These are phyloP conservation scores for Pachydiplax longipennis DNA, from an alignment of 2,888 invertebrate species.

Conservation along the genomic window DNA sequence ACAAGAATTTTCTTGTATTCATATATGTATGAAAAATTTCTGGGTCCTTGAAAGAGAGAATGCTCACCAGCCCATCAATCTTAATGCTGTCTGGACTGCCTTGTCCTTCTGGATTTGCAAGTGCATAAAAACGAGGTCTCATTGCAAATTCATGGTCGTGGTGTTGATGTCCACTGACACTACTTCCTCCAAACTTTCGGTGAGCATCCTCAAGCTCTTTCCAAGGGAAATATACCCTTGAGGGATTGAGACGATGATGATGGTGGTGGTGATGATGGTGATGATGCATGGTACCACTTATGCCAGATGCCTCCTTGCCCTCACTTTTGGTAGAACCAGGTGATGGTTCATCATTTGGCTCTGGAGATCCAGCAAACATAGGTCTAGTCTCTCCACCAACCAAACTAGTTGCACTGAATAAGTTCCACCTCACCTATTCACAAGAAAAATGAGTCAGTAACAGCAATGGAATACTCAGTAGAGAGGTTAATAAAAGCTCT, in stretches of 20 bases:
- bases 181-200: conserved; percentile 62
- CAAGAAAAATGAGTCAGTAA: neutral
- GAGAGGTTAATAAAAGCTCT: neutral
- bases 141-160: conserved; percentile 73
- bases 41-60: neutral
- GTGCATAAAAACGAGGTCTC: conserved; percentile 90
- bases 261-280: conserved; percentile 37
- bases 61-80: conserved; percentile 74
- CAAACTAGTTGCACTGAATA: conserved; percentile 73
- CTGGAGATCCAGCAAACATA: conserved; percentile 56
- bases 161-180: neutral
- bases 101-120: conserved; percentile 79
- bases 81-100: conserved; percentile 82
- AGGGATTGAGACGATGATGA: conserved; percentile 23
- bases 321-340: conserved; percentile 59
- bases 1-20: too few relatives aligned
- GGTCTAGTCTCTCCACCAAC: conserved; percentile 62
- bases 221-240: conserved; percentile 73
- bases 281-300: conserved; percentile 16
- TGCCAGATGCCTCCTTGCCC: conserved; percentile 62
- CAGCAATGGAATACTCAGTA: neutral
- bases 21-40: too few relatives aligned
- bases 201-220: conserved; percentile 80
- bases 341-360: conserved; percentile 29
- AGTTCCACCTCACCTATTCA: conserved; percentile 76